Percentiles rank a stretch among this genome's conserved stretches.
Conservation (phyloP, 2,797 vertebrate species). For the Sorex maritimensis region DNA sequence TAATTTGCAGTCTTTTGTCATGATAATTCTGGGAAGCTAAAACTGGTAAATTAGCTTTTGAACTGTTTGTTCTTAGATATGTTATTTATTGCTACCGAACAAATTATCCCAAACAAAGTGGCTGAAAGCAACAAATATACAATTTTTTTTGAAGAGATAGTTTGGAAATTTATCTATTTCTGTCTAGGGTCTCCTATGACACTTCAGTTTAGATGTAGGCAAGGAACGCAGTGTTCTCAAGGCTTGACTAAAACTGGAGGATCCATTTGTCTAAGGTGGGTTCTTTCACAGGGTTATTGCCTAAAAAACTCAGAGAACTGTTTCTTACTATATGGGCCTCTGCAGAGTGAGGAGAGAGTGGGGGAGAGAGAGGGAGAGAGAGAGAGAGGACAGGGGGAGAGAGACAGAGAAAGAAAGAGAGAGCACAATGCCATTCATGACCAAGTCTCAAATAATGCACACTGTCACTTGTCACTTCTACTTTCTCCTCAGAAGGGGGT, state of each 20-base stretch:
- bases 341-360: background rate
- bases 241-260: background rate
- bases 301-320: background rate
- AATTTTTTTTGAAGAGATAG: background rate
- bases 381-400: too few relatives aligned
- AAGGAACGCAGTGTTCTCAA: background rate
- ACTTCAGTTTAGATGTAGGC: background rate
- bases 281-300: too few relatives aligned
- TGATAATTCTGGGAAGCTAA: background rate
- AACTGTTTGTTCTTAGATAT: background rate
- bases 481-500: background rate
- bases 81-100: background rate
- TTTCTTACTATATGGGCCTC: background rate
- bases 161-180: background rate
- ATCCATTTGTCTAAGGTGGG: too few relatives aligned
- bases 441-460: background rate
- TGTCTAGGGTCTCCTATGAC: background rate
- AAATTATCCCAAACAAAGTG: background rate
- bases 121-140: background rate
- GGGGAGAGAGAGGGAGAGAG: too few relatives aligned
- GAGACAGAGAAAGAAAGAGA: background rate
- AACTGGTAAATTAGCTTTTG: background rate
- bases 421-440: background rate
- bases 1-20: background rate
- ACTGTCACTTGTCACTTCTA: background rate